Evolutionary conservation across 2,113 vertebrate genomes (phyloP).

Genomic region (Benitochromis conjunctus): DNA sequence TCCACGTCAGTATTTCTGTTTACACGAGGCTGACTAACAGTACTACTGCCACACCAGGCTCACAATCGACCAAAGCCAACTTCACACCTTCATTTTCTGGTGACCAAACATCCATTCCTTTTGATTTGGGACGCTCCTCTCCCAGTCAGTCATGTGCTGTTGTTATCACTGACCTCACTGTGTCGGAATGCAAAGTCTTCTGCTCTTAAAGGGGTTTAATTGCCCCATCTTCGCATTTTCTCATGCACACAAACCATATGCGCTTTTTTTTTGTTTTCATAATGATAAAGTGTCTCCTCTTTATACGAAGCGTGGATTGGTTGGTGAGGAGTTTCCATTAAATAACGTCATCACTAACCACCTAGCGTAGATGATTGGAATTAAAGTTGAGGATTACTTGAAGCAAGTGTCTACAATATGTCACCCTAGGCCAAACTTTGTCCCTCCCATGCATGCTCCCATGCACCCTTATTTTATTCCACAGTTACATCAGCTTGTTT

Average conservation of each 20-base stretch:
- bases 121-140: neutral
- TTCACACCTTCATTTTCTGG: neutral
- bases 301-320: neutral
- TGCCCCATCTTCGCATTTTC: neutral
- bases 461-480: neutral
- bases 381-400: neutral
- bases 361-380: neutral
- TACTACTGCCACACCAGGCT: conserved; percentile 35
- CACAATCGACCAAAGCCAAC: conserved; percentile 36
- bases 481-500: neutral
- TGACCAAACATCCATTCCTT: conserved; percentile 28
- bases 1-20: conserved; percentile 11
- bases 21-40: conserved; percentile 7
- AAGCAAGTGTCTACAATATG: neutral
- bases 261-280: neutral
- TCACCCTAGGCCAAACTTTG: neutral
- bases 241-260: neutral
- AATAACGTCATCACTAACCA: neutral
- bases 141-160: neutral
- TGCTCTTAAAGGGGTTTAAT: neutral
- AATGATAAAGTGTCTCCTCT: neutral
- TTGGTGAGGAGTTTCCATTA: neutral
- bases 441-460: neutral
- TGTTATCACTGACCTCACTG: neutral
- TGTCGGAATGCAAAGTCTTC: neutral